Evolutionary conservation across 2,113 vertebrate genomes (phyloP).

Genomic region (Accipiter virgatus): DNA sequence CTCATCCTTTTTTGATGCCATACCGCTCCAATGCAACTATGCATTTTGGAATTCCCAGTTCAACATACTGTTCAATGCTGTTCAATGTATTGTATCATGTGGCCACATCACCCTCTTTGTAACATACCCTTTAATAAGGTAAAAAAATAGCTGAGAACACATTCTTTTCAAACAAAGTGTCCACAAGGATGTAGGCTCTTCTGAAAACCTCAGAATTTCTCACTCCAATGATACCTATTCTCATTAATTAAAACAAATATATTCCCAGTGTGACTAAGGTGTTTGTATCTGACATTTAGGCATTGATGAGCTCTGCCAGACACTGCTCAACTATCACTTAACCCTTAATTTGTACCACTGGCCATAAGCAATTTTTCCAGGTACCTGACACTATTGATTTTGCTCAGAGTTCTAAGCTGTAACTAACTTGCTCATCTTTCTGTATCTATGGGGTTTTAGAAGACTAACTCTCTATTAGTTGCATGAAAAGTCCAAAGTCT

Average conservation of each 20-base stretch:
- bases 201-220: not conserved
- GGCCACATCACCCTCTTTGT: not conserved
- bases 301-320: not conserved
- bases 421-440: not conserved
- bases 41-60: not conserved
- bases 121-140: not conserved
- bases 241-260: not conserved
- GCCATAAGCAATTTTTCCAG: not conserved
- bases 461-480: not conserved
- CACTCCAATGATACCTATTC: not conserved
- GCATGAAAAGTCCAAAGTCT: not conserved
- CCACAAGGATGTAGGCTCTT: not conserved
- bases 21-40: not conserved
- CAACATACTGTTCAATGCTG: not conserved
- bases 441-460: not conserved
- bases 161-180: not conserved
- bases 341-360: not conserved
- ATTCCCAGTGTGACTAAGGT: not conserved
- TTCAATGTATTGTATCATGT: not conserved
- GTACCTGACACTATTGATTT: not conserved
- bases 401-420: not conserved
- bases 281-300: not conserved
- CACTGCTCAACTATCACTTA: not conserved
- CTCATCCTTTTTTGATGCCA: not conserved
- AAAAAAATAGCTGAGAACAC: not conserved